Evolutionary conservation across 2,888 invertebrate species (phyloP), one percentile per base, ranked within the genome.

Genomic region (Papilio gigon): DNA sequence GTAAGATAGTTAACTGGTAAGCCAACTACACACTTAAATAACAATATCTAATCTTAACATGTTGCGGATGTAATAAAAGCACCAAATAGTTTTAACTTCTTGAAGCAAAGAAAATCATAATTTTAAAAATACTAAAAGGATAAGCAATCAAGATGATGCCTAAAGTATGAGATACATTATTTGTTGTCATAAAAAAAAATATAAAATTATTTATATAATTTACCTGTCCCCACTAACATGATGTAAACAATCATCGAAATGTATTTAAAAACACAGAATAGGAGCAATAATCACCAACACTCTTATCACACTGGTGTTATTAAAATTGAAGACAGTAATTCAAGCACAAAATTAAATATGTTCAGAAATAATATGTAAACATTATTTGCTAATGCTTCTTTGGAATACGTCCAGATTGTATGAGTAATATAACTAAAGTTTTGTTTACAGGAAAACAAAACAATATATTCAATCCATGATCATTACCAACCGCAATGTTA

Each of bases 371-470:
- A 0, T 65, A 61, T 66, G 58, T 69, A 74, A 75, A 75, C 73
- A 71, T 42, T 71, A 79, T 81, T 80, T 79, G 77, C 76, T 78
- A 79, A 82, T 77, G 77, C 75, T 74, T 76, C 77, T 71, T 64
- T 65, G 61, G 77, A 80, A 83, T 80, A 78, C 78, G 76, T 77
- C 60, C 37, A 37, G 42, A 30, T 65, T 59, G 17, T 37, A 69
- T 84, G 84, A 85, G 73, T 85, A 83, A 84, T 76, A 56, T 68
- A 71, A 56, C 68, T 71, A 68, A 68, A 47, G 22, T 25, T 53
- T 42, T 65, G 65, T 72, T 72, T 63, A 70, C 69, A 72, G 73
- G 71, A 75, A 71, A 75, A 74, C 68, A 72, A 72, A 53, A 70
- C 70, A 61, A 37, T 47, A 47, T 63, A 71, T 64, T 62, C 64